Evolutionary conservation across 2,888 invertebrate genomes (phyloP), one percentile per base, ranked within the genome.

Genomic region (Spodoptera picta): DNA sequence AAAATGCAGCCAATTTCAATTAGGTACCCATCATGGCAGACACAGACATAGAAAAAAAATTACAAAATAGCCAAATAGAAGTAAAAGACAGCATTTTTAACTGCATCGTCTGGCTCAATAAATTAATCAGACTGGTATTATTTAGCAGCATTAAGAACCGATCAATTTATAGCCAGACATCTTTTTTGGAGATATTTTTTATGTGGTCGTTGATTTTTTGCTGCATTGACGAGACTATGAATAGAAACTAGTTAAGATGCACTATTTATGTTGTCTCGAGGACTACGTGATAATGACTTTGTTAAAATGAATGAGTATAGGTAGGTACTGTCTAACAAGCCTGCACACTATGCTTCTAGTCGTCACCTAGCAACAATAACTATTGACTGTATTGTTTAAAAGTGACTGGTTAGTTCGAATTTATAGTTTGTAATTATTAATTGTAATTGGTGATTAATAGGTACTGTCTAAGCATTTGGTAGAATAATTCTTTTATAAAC

Each of bases 41-140:
- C 49, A 9, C 42, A 56, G 44, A 36, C 49, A 9, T 5, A 36
- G 7, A 36, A 36, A 36, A 36, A 36, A 36, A 36, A 27, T 57
- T 46, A 59, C 53, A 68, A 71, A 70, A 70, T 52, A 11, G 4
- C 11, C 6, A 54, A 54, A 49, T 24, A 14, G 27, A 55, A 68
- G 64, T 60, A 63, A 59, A 73, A 53, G 11, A 51, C 24, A n/a
- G 19, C 41, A 19, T 19, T 12, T 36, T 51, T 14, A 42, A 27
- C 63, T 70, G 46, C 52, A 58, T 43, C 54, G 63, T 55, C 62
- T 69, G 60, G 61, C 50, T 51, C 52, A 58, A 59, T 66, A 68
- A 73, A 73, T 60, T 68, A 67, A 71, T 70, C 52, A 70, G 67
- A 73, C 74, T 49, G 60, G 68, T 69, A 69, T 74, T 67, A 73